Evolutionary conservation across 2,113 vertebrate genomes (phyloP).

Genomic region (Electrona antarctica): DNA sequence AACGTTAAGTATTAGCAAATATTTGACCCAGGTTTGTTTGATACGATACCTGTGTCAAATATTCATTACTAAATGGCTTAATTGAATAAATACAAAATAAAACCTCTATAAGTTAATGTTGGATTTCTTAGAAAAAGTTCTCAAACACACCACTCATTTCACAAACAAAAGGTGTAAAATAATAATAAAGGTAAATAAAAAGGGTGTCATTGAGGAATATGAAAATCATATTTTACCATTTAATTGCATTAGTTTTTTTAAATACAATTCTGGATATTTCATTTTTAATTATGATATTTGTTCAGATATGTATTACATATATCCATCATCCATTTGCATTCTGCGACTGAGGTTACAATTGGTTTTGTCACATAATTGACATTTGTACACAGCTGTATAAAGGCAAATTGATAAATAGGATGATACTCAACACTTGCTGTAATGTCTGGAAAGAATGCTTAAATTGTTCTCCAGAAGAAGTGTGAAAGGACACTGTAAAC

Average conservation of each 20-base stretch:
- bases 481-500: constrained; percentile 50
- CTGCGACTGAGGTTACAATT: constrained; percentile 24
- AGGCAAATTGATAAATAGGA: constrained; percentile 37
- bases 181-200: constrained; percentile 40
- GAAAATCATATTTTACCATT: constrained; percentile 21
- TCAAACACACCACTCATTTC: constrained; percentile 46
- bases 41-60: constrained; percentile 37
- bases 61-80: constrained; percentile 21
- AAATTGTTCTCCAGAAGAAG: constrained; percentile 38
- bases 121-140: constrained; percentile 32
- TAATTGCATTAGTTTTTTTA: constrained; percentile 29
- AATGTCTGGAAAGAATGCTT: constrained; percentile 14
- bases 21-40: constrained; percentile 34
- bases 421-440: constrained; percentile 20
- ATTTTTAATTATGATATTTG: constrained; percentile 28
- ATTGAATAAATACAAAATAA: constrained; percentile 67
- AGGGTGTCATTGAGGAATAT: constrained; percentile 33
- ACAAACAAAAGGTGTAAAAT: constrained; percentile 27
- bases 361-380: constrained; percentile 61
- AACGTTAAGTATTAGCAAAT: constrained; percentile 32
- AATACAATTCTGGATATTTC: constrained; percentile 40
- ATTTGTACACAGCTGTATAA: constrained; percentile 6
- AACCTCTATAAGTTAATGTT: constrained; percentile 70
- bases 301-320: constrained; percentile 47
- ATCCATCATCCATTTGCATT: constrained; percentile 16